Conservation (phyloP, 2,888 invertebrate species). For the Nomada ferruginata region DNA sequence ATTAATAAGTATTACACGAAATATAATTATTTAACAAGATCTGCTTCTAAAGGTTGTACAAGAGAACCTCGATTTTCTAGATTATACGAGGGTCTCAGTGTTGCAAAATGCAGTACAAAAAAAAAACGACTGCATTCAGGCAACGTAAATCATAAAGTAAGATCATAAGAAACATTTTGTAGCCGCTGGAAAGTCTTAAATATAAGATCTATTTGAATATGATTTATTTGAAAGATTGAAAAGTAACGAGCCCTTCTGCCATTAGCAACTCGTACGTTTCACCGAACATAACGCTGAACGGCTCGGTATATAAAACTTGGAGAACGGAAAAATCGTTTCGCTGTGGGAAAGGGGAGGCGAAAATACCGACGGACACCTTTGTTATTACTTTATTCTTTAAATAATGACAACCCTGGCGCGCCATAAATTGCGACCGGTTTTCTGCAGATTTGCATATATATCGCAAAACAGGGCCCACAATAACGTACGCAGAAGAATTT, state of each 20-base stretch:
- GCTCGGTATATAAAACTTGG: not conserved
- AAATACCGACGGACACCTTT: conserved; percentile 30
- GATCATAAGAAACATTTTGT: not conserved
- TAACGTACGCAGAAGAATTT: conserved; percentile 20
- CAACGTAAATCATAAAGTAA: not conserved
- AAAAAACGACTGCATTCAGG: not conserved
- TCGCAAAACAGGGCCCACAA: conserved; percentile 47
- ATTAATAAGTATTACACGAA: not conserved
- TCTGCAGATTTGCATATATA: conserved; percentile 68
- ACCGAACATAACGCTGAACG: not conserved
- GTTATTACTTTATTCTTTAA: conserved; percentile 46
- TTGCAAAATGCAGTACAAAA: not conserved
- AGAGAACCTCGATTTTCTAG: no score
- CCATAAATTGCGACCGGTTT: conserved; percentile 62
- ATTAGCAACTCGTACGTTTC: not conserved
- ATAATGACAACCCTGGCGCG: conserved; percentile 42
- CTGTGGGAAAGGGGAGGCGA: conserved; percentile 3
- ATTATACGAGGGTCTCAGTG: not conserved
- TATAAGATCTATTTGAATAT: not conserved
- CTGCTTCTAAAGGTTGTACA: no score
- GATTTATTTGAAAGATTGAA: not conserved
- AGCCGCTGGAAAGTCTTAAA: not conserved
- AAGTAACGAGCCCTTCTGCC: not conserved
- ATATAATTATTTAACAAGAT: not conserved
- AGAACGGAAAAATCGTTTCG: conserved; percentile 7